A percentile compares a stretch with the other conserved stretches of the same genome.
These are phyloP conservation scores for Metopia argyrocephala DNA, from an alignment of 2,888 invertebrate genomes.

Conservation along the genomic window DNA sequence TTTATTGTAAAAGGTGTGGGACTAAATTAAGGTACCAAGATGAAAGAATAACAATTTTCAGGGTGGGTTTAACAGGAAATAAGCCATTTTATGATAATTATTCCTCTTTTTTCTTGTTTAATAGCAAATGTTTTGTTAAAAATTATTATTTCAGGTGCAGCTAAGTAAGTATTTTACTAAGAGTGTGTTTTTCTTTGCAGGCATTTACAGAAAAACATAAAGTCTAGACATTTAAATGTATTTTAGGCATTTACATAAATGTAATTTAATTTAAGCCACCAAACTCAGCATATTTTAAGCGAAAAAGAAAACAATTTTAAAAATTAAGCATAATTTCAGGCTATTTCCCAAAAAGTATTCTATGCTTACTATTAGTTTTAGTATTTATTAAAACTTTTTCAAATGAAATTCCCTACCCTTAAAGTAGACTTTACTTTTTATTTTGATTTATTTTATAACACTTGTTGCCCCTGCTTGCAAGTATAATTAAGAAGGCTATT, in stretches of 20 bases:
- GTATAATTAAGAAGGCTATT: constrained; percentile 15
- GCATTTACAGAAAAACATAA: neutral
- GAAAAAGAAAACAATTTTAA: too few relatives aligned
- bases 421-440: constrained; percentile 1
- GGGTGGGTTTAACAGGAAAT: neutral
- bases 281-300: constrained; percentile 33
- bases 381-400: neutral
- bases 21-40: too few relatives aligned
- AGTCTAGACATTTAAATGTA: constrained; percentile 40
- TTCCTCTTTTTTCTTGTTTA: neutral
- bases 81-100: neutral
- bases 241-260: neutral
- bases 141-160: constrained; percentile 33
- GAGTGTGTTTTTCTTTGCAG: neutral
- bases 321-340: constrained; percentile 30
- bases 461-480: constrained; percentile 34
- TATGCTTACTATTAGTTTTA: too few relatives aligned
- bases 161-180: neutral
- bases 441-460: neutral
- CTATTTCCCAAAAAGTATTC: too few relatives aligned
- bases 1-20: too few relatives aligned
- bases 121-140: neutral
- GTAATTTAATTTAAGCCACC: neutral
- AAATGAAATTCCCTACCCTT: neutral
- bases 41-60: neutral